phyloP scores from a whole-genome alignment of 2,888 invertebrate species.

The Drosophila kuntzei region DNA sequence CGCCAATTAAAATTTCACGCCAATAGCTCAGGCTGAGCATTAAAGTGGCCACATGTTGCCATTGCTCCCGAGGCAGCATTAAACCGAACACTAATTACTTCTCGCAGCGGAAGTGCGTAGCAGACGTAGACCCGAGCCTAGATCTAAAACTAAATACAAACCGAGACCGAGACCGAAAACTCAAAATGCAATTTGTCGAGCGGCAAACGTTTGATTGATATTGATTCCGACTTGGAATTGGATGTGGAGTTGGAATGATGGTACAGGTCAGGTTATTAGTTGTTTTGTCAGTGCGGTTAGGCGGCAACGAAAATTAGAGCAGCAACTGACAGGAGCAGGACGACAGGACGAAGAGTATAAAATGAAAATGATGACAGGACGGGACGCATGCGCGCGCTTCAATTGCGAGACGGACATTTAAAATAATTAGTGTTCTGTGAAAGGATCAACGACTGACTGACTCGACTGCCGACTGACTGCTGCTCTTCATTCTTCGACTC shows the following conservation, averaged over 20 bases:
- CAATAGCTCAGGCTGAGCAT: conserved; percentile 64
- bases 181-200: conserved; percentile 75
- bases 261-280: conserved; percentile 72
- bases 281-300: conserved; percentile 57
- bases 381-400: conserved; percentile 75
- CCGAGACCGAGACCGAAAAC: conserved; percentile 4
- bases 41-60: conserved; percentile 68
- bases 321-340: conserved; percentile 41
- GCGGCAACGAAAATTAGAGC: conserved; percentile 76
- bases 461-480: neutral
- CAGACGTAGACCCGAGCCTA: conserved; percentile 5
- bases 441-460: conserved; percentile 47
- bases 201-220: conserved; percentile 81
- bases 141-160: conserved; percentile 4
- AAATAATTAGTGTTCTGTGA: conserved; percentile 67
- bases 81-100: conserved; percentile 70
- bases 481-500: conserved; percentile 4
- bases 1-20: conserved; percentile 81
- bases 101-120: conserved; percentile 56
- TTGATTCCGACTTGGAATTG: conserved; percentile 66
- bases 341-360: neutral
- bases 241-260: conserved; percentile 4
- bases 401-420: conserved; percentile 70
- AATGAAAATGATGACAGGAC: conserved; percentile 6
- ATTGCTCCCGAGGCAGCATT: conserved; percentile 53